Conservation (phyloP, 2,113 vertebrate genomes). For the Xiphophorus maculatus region DNA sequence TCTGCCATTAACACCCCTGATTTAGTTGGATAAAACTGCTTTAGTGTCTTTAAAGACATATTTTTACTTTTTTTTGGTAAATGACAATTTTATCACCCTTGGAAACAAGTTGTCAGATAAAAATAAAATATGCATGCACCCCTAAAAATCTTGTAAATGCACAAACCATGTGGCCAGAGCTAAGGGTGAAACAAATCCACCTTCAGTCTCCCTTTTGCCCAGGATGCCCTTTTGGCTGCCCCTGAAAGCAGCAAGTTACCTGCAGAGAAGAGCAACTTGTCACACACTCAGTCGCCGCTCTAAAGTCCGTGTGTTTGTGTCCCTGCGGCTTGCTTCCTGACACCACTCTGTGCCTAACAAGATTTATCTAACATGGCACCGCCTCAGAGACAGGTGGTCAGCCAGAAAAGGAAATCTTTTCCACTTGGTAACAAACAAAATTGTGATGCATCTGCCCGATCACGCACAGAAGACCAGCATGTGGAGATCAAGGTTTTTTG, state of each 20-base stretch:
- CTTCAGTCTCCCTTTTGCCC: not conserved
- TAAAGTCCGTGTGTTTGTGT: slow-evolving; percentile 1
- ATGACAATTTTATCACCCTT: no score
- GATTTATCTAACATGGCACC: slow-evolving; percentile 40
- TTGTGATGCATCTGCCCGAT: slow-evolving; percentile 30
- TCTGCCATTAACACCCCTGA: no score
- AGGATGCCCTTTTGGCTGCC: no score
- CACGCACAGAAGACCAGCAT: not conserved
- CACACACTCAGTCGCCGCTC: not conserved
- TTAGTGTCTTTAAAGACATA: no score
- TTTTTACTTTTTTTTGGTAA: no score
- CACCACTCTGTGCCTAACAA: slow-evolving; percentile 29
- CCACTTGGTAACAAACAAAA: slow-evolving; percentile 18
- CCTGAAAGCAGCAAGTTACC: not conserved
- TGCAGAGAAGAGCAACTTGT: not conserved
- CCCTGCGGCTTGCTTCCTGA: slow-evolving; percentile 26
- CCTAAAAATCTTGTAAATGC: not conserved
- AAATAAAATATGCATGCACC: no score
- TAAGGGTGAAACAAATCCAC: not conserved
- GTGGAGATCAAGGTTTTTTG: slow-evolving; percentile 10
- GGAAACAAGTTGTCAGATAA: no score
- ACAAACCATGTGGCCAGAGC: not conserved
- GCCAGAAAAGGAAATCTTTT: slow-evolving; percentile 32
- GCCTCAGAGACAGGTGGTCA: slow-evolving; percentile 33
- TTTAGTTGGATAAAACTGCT: no score